Evolutionary conservation across 2,888 invertebrate species (phyloP).

Genomic region (Sepiola atlantica): DNA sequence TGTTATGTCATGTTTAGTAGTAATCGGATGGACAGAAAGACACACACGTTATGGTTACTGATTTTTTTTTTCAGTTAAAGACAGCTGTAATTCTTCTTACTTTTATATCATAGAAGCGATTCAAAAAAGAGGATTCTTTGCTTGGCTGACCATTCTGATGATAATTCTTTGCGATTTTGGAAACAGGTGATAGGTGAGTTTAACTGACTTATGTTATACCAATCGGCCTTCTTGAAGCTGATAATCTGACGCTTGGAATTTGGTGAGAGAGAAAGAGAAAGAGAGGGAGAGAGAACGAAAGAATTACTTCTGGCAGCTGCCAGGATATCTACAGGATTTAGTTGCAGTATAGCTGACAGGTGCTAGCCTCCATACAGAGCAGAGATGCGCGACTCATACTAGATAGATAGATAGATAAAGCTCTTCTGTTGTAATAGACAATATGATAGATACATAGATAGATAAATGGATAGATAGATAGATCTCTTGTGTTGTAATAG

Average conservation of each 20-base stretch:
- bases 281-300: background rate
- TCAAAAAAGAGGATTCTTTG: background rate
- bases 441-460: no score
- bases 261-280: background rate
- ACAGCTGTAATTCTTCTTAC: no score
- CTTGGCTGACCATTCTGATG: background rate
- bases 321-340: background rate
- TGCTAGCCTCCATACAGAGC: background rate
- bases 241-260: background rate
- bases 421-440: background rate
- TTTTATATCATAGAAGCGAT: no score
- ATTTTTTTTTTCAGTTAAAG: no score
- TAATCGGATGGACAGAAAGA: no score
- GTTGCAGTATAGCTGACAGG: background rate
- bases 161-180: background rate
- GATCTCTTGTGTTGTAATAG: background rate
- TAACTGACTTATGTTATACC: background rate
- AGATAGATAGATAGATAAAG: background rate
- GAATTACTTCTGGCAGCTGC: background rate
- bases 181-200: slow-evolving; percentile 32
- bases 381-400: background rate
- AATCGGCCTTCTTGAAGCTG: background rate
- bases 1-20: no score
- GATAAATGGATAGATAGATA: no score
- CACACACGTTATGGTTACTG: no score